Percentiles rank a stretch among this genome's conserved stretches.
phyloP scores from a whole-genome alignment of 2,797 vertebrate species.

The Hippopotamyrus pictus region DNA sequence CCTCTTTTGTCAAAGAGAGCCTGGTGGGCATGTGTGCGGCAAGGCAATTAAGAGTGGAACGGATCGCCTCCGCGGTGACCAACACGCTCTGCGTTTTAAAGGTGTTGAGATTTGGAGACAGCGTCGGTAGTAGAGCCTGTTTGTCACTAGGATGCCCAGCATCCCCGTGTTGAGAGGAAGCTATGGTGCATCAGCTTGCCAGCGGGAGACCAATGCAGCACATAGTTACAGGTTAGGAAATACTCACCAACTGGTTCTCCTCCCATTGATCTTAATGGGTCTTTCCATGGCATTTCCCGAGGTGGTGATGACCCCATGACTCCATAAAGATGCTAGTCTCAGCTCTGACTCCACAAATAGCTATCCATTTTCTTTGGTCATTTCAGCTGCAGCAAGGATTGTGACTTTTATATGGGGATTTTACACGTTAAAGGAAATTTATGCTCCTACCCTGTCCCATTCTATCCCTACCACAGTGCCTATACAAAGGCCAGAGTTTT shows the following conservation, averaged over 20 bases:
- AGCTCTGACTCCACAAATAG: neutral
- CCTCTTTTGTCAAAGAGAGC: neutral
- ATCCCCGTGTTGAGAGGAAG: neutral
- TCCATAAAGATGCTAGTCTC: neutral
- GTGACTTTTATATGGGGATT: neutral
- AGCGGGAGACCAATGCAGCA: neutral
- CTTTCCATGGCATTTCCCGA: neutral
- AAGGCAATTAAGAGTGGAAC: conserved; percentile 9
- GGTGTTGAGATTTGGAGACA: neutral
- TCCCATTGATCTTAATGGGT: neutral
- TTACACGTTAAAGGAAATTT: neutral
- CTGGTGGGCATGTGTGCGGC: neutral
- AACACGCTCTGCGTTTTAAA: neutral
- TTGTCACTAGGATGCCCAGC: neutral
- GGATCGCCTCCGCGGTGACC: neutral
- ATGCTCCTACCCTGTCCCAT: neutral
- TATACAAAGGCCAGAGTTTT: neutral
- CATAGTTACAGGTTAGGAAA: neutral
- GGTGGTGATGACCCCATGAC: neutral
- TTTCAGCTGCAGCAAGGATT: neutral
- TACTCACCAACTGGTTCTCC: neutral
- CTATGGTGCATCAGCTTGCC: neutral
- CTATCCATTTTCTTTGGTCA: neutral
- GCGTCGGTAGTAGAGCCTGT: neutral
- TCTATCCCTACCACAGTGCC: neutral